These are phyloP conservation scores for Drosophila bifasciata DNA, from an alignment of 1,140 invertebrate genomes.

Conservation along the genomic window DNA sequence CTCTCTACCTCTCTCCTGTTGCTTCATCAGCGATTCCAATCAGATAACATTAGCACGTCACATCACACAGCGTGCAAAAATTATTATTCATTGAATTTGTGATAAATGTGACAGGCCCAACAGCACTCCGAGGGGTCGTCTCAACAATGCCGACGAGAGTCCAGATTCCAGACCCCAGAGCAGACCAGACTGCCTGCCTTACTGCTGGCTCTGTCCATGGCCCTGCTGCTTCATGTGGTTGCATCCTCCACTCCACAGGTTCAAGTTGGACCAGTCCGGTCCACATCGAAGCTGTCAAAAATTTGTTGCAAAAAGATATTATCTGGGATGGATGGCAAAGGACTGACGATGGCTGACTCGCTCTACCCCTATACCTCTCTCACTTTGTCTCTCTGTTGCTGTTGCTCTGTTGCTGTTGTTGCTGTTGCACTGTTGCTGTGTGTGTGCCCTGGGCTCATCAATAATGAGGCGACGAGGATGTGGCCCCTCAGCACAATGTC, in stretches of 20 bases:
- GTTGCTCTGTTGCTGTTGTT: not conserved
- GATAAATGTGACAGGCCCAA: constrained; percentile 82
- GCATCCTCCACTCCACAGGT: not conserved
- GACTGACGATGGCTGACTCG: constrained; percentile 25
- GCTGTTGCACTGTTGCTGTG: not conserved
- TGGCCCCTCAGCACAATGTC: constrained; percentile 28
- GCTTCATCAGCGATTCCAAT: constrained; percentile 79
- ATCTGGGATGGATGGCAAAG: constrained; percentile 53
- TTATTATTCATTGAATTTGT: constrained; percentile 84
- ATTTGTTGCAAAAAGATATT: constrained; percentile 82
- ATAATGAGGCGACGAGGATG: constrained; percentile 62
- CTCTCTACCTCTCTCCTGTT: constrained; percentile 35
- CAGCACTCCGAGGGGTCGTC: constrained; percentile 58
- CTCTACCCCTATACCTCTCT: too few species aligned
- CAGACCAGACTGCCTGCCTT: constrained; percentile 17
- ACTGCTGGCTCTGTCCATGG: constrained; percentile 1
- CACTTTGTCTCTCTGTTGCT: too few species aligned
- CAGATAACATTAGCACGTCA: constrained; percentile 83
- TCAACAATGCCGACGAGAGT: constrained; percentile 28
- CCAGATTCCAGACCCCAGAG: not conserved
- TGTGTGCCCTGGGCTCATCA: constrained; percentile 58
- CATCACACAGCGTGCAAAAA: constrained; percentile 82
- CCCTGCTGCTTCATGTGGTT: constrained; percentile 2
- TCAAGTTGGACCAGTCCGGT: constrained; percentile 16
- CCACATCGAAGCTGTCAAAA: constrained; percentile 79